A percentile compares a stretch with the other conserved stretches of the same genome.
phyloP scores from a whole-genome alignment of 2,113 vertebrate genomes.

The Alligator sinensis region DNA sequence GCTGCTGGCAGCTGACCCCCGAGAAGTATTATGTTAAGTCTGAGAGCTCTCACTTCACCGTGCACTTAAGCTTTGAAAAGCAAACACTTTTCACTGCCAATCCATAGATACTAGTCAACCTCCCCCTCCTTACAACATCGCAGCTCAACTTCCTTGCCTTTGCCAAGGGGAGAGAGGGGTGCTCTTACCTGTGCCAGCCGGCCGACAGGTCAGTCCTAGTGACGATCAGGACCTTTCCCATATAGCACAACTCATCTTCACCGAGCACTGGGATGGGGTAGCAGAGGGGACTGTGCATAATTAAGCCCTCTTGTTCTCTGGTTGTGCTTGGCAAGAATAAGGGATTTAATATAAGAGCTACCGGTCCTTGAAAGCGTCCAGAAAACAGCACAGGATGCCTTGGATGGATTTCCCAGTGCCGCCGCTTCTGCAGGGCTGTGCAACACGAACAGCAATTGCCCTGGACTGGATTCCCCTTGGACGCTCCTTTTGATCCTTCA shows the following conservation, averaged over 20 bases:
- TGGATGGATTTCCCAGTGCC: background rate
- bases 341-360: background rate
- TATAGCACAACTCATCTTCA: no score
- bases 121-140: background rate
- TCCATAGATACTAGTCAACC: background rate
- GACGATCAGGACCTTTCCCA: no score
- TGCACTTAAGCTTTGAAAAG: background rate
- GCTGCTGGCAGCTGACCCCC: background rate
- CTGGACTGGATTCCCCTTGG: background rate
- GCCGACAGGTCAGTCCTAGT: background rate
- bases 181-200: background rate
- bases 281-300: background rate
- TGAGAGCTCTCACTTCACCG: background rate
- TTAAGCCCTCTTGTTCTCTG: background rate
- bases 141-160: background rate
- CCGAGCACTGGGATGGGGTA: background rate
- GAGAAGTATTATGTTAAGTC: background rate
- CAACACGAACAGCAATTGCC: background rate
- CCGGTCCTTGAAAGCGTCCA: background rate
- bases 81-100: background rate
- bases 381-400: background rate
- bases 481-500: background rate
- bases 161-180: background rate
- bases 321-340: background rate
- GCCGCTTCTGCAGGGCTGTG: background rate